A percentile compares a stretch with the other conserved stretches of the same genome.
Conservation (phyloP, 1,140 invertebrate genomes). For the Parapsyche elsis region DNA sequence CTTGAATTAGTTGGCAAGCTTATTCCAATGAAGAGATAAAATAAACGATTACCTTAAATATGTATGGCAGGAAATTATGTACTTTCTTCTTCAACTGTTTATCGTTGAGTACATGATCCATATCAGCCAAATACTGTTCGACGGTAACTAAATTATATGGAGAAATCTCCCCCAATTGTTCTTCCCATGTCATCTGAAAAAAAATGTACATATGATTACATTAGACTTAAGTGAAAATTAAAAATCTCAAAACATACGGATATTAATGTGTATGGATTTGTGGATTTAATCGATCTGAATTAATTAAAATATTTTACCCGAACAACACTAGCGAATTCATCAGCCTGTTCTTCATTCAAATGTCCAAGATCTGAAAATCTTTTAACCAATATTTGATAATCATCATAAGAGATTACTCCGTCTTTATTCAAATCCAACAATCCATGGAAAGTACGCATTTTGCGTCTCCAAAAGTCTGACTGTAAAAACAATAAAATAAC, state of each 20-base stretch:
- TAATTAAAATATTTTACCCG: conserved; percentile 65
- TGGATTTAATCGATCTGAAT: not conserved
- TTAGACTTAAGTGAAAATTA: conserved; percentile 1
- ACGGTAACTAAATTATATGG: conserved; percentile 83
- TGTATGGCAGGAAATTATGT: conserved; percentile 79
- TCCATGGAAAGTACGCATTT: conserved; percentile 86
- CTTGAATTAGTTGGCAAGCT: not conserved
- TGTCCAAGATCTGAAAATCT: conserved; percentile 80
- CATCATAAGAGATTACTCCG: conserved; percentile 84
- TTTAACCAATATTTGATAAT: conserved; percentile 78
- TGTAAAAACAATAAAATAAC: conserved; percentile 64
- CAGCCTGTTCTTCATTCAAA: conserved; percentile 70
- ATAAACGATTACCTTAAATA: conserved; percentile 74
- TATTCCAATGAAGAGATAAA: not conserved
- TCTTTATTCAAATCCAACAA: conserved; percentile 87
- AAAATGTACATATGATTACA: no score
- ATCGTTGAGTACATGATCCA: conserved; percentile 83
- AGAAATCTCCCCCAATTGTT: conserved; percentile 83
- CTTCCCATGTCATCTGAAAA: conserved; percentile 79
- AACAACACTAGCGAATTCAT: conserved; percentile 75
- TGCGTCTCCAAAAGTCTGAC: conserved; percentile 88
- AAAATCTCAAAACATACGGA: not conserved
- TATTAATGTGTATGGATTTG: not conserved
- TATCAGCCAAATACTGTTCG: conserved; percentile 82
- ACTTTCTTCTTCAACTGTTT: conserved; percentile 77